These are phyloP conservation scores for Onchidella celtica DNA, from an alignment of 2,888 invertebrate genomes.

Conservation along the genomic window DNA sequence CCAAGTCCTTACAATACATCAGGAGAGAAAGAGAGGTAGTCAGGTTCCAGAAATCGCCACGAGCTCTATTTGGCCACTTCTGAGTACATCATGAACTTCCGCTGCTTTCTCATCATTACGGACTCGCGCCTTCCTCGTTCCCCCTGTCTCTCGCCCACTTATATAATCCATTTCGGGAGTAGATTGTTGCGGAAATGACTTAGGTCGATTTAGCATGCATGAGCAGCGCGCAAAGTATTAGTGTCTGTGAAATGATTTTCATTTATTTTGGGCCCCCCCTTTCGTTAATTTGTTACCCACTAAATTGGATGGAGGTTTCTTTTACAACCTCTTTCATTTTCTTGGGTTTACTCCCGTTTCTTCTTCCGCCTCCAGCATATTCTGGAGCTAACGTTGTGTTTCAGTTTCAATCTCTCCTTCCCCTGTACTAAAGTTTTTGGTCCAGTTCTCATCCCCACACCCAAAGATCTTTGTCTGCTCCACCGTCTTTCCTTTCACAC, in stretches of 20 bases:
- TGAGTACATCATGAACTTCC: not conserved
- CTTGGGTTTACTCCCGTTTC: not conserved
- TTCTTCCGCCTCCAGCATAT: too few species aligned
- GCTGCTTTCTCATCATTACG: not conserved
- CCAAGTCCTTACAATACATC: too few species aligned
- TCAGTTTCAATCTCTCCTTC: too few species aligned
- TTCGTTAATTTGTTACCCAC: constrained; percentile 17
- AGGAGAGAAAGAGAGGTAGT: too few species aligned
- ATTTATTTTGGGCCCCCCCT: constrained; percentile 12
- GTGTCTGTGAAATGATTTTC: constrained; percentile 35
- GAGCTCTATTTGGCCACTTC: not conserved
- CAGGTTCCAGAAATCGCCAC: too few species aligned
- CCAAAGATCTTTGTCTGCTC: too few species aligned
- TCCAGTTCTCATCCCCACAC: too few species aligned
- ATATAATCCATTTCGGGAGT: constrained; percentile 23
- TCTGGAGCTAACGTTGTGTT: too few species aligned
- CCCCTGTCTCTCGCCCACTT: constrained; percentile 18
- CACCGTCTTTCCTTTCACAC: too few species aligned
- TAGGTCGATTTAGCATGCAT: constrained; percentile 43
- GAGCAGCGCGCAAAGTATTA: constrained; percentile 28
- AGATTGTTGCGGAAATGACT: constrained; percentile 41
- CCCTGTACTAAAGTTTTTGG: too few species aligned
- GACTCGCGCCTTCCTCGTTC: not conserved
- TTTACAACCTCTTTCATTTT: not conserved
- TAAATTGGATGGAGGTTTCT: constrained; percentile 5